These are phyloP conservation scores for Fratercula arctica DNA, from an alignment of 2,797 vertebrate genomes.

Conservation along the genomic window DNA sequence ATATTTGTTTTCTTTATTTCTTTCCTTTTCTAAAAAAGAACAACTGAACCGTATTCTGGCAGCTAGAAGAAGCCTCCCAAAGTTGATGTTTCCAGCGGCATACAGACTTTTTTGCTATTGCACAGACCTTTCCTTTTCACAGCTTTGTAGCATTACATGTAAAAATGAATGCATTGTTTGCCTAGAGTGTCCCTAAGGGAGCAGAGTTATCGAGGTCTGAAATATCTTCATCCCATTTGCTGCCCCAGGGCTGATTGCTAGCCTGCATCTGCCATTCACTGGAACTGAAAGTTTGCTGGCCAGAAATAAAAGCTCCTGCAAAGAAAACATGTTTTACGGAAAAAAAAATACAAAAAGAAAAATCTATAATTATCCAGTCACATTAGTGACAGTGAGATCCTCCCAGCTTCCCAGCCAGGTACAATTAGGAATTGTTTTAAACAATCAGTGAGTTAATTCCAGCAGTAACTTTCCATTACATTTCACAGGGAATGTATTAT, in stretches of 20 bases:
- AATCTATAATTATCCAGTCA: slow-evolving; percentile 38
- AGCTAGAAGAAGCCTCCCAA: background rate
- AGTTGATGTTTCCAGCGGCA: background rate
- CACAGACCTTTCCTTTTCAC: background rate
- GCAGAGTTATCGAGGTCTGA: slow-evolving; percentile 23
- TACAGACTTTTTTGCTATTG: background rate
- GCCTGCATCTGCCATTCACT: background rate
- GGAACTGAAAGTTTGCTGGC: slow-evolving; percentile 24
- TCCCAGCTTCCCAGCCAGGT: slow-evolving; percentile 40
- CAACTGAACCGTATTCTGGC: background rate
- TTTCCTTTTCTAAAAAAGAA: slow-evolving; percentile 22
- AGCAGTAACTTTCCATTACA: slow-evolving; percentile 35
- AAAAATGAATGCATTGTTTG: background rate
- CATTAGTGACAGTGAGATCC: slow-evolving; percentile 10
- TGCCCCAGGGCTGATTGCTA: slow-evolving; percentile 12
- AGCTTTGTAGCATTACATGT: background rate
- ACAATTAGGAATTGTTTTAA: slow-evolving; percentile 57
- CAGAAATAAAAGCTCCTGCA: slow-evolving; percentile 50
- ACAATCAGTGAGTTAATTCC: slow-evolving; percentile 53
- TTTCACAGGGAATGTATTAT: slow-evolving; percentile 9
- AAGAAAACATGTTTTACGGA: slow-evolving; percentile 6
- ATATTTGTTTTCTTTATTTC: background rate
- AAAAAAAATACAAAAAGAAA: background rate
- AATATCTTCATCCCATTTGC: slow-evolving; percentile 25
- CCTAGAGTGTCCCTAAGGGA: background rate